These are phyloP conservation scores for Pegoplata infirma DNA, from an alignment of 2,888 invertebrate species.

Conservation along the genomic window DNA sequence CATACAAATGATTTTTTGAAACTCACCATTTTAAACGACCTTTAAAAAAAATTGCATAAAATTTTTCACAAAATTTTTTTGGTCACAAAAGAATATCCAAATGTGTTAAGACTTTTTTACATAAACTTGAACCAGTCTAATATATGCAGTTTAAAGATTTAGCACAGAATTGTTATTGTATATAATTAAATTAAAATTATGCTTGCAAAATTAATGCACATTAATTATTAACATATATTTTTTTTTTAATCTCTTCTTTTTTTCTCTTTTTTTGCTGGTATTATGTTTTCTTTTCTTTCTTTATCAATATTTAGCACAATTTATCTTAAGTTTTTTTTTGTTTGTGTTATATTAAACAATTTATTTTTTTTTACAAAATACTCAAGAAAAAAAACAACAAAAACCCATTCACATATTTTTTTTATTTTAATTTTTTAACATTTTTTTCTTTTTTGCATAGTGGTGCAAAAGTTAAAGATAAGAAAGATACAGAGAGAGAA, in stretches of 20 bases:
- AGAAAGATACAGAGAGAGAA: conserved; percentile 14
- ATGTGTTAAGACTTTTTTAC: too few relatives aligned
- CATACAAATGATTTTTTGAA: too few relatives aligned
- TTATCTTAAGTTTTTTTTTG: too few relatives aligned
- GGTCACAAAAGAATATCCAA: too few relatives aligned
- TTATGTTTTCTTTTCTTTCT: not conserved
- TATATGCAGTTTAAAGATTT: conserved; percentile 4
- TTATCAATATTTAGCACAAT: not conserved
- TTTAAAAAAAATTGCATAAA: too few relatives aligned
- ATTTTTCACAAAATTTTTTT: too few relatives aligned
- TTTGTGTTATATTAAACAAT: too few relatives aligned
- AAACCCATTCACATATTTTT: conserved; percentile 32
- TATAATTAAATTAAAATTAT: conserved; percentile 28
- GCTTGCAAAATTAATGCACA: conserved; percentile 11
- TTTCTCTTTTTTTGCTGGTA: not conserved
- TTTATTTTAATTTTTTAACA: conserved; percentile 1
- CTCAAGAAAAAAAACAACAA: conserved; percentile 21
- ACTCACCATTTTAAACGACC: too few relatives aligned
- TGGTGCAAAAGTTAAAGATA: conserved; percentile 14
- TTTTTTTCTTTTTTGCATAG: conserved; percentile 52
- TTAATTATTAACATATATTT: conserved; percentile 6
- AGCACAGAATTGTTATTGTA: conserved; percentile 13
- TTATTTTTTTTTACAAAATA: conserved; percentile 1
- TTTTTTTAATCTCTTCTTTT: not conserved
- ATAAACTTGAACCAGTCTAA: too few relatives aligned